Conservation (phyloP, 2,797 vertebrate genomes). For the Rachycentron canadum region DNA sequence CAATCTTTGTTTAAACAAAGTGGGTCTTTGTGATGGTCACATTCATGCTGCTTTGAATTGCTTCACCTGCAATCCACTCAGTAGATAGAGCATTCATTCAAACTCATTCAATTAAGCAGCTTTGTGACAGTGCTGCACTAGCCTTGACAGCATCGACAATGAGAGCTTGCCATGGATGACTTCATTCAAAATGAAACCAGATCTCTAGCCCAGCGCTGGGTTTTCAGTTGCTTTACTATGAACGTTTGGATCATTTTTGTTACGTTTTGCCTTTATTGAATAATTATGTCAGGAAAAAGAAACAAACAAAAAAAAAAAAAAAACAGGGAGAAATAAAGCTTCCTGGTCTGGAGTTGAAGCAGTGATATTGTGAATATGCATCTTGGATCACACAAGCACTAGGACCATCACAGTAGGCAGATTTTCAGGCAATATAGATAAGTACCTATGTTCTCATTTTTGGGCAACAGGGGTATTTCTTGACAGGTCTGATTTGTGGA, state of each 20-base stretch:
- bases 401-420: background rate
- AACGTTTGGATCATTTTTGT: background rate
- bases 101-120: conserved; percentile 14
- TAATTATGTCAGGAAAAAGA: background rate
- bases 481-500: background rate
- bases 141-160: background rate
- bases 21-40: background rate
- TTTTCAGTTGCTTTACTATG: background rate
- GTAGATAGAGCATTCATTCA: conserved; percentile 13
- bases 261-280: background rate
- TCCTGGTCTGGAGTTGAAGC: background rate
- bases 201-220: background rate
- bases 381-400: conserved; percentile 6
- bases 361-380: background rate
- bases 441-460: too few relatives aligned
- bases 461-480: background rate
- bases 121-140: conserved; percentile 3
- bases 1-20: background rate
- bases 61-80: conserved; percentile 2
- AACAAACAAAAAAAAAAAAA: background rate
- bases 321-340: background rate
- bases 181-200: background rate
- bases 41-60: conserved; percentile 3
- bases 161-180: background rate
- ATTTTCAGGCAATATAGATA: background rate